Conservation (phyloP, 2,888 invertebrate genomes). For the Drosophila histrio region DNA sequence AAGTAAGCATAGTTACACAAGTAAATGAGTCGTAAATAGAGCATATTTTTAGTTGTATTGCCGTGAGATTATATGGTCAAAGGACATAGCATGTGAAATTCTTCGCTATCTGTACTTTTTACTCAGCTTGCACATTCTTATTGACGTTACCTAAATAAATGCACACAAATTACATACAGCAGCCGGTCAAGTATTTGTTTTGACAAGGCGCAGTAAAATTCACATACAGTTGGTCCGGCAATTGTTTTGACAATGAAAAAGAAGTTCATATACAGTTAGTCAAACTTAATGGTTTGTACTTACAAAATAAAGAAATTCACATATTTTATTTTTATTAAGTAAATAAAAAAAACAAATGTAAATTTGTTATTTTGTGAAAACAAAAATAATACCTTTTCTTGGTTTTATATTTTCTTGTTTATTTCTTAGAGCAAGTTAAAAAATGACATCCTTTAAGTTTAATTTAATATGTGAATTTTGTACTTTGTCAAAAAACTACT, state of each 20-base stretch:
- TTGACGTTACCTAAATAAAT: constrained; percentile 8
- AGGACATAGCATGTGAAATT: constrained; percentile 12
- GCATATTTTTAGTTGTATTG: not conserved
- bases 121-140: constrained; percentile 61
- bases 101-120: constrained; percentile 55
- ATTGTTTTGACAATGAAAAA: constrained; percentile 28
- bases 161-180: constrained; percentile 10
- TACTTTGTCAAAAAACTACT: not conserved
- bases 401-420: not conserved
- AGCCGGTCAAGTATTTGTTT: constrained; percentile 49
- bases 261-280: no score
- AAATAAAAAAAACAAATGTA: no score
- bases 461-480: no score
- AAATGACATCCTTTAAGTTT: no score
- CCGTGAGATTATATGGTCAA: constrained; percentile 9
- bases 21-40: constrained; percentile 10
- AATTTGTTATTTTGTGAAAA: no score
- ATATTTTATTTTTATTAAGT: no score
- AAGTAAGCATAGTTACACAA: constrained; percentile 61
- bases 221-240: no score
- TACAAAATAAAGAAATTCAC: no score
- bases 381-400: not conserved
- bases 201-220: no score
- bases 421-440: no score
- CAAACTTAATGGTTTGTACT: no score